Percentiles rank a stretch among this genome's conserved stretches.
Conservation (phyloP, 2,113 vertebrate genomes). For the Nansenia antarctica region DNA sequence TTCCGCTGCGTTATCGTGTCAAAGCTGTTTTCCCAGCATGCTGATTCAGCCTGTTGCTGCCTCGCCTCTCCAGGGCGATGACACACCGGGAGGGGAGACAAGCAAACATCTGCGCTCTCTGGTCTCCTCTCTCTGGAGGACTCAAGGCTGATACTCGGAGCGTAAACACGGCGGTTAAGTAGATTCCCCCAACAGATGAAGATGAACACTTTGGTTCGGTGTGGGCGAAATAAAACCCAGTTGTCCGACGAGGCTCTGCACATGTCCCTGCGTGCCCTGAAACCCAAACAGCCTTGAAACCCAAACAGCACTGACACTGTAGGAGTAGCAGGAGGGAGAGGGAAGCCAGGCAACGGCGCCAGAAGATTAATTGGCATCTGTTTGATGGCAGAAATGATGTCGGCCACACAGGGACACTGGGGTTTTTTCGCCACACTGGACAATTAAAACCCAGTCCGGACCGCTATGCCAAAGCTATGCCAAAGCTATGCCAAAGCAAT, state of each 20-base stretch:
- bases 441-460: too few relatives aligned
- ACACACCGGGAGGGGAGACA: background rate
- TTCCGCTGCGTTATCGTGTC: conserved; percentile 41
- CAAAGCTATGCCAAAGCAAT: background rate
- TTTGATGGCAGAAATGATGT: background rate
- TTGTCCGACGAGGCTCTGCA: background rate
- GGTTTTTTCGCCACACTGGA: background rate
- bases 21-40: conserved; percentile 24
- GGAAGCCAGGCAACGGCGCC: background rate
- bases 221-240: conserved; percentile 9
- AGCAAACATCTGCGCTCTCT: conserved; percentile 37
- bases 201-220: conserved; percentile 20
- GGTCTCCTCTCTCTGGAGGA: conserved; percentile 27
- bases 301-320: too few relatives aligned
- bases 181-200: conserved; percentile 32
- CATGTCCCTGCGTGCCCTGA: conserved; percentile 20
- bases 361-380: background rate
- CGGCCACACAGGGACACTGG: background rate
- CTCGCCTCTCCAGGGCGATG: conserved; percentile 15
- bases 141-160: conserved; percentile 36
- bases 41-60: conserved; percentile 20
- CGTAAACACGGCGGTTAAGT: conserved; percentile 48
- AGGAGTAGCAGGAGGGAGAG: background rate
- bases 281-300: too few relatives aligned
- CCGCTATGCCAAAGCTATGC: too few relatives aligned